Base-by-base conservation (phyloP, 2,888 invertebrate species). In the Gonocerus acuteangulatus region DNA sequence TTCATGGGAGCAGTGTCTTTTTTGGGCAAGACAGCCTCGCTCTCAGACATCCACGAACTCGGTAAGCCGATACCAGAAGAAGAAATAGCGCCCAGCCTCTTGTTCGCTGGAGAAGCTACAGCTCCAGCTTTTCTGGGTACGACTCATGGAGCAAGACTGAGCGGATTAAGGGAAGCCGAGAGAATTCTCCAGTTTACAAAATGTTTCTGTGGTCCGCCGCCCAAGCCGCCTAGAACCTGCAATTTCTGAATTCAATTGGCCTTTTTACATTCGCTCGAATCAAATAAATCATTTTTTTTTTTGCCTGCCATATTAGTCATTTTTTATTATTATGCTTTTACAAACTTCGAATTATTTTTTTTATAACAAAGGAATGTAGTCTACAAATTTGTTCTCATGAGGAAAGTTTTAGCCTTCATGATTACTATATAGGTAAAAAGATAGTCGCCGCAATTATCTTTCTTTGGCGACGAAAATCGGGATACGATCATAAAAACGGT, bases 21-120 rank as follows among this genome's bases (percentile, higher is more conserved):
- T 47, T 22, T 64, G 15, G 21, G 44, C 1, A 32, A 15, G 11
- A 45, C 60, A 3, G 39, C 67, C 1, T 51, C 36, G n/a, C 82
- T 85, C 0, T 83, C 82, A 39, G 84, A 86, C 70, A 84, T 86
- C 68, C 83, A 83, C 67, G 83, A 84, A 68, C 71, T 88, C 52
- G 83, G 85, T 1, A 78, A 79, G 54, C 86, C 87, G 0, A 75
- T 88, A n/a, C 64, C 62, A 2, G 27, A 47, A 1, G 42, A 47
- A 1, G 42, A 27, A 22, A 45, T 42, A 2, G 60, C 64, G 1
- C 66, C 66, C 1, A 42, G 42, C 1, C 72, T 90, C 45, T 72
- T 89, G 48, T 90, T 90, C 73, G 89, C 89, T 13, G 90, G 90
- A 1, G 90, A 90, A 75, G 89, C 89, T 0, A 89, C 89, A 0